phyloP scores from a whole-genome alignment of 37 sponge, comb jelly and placozoan species.

The Lycopodina hypogea region DNA sequence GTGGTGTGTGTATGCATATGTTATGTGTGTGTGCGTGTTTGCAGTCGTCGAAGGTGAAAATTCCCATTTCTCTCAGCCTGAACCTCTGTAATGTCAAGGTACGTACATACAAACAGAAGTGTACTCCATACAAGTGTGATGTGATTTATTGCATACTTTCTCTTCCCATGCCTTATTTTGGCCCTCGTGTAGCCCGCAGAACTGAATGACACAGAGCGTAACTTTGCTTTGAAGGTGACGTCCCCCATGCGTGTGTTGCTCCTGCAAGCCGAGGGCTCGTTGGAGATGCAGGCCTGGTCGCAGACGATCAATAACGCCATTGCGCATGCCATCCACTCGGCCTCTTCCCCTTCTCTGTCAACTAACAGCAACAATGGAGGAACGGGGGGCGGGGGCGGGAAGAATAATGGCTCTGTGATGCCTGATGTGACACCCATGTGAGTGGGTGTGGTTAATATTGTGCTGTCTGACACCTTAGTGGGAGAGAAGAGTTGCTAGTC shows the following conservation, averaged over 20 bases:
- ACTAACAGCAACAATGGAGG: neutral
- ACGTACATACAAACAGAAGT: neutral
- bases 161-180: neutral
- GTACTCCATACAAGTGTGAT: neutral
- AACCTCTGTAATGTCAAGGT: conserved; percentile 85
- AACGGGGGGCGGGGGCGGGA: neutral
- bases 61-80: conserved; percentile 56
- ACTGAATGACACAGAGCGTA: conserved; percentile 67
- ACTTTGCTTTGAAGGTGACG: conserved; percentile 81
- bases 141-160: neutral
- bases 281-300: conserved; percentile 58
- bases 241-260: conserved; percentile 67
- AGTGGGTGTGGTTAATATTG: too few relatives aligned
- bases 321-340: conserved; percentile 24
- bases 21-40: neutral
- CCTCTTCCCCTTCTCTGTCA: neutral
- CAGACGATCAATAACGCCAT: conserved; percentile 49
- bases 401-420: neutral
- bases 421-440: neutral
- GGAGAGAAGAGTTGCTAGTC: neutral
- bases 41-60: conserved; percentile 46
- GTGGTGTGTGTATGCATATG: neutral
- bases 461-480: neutral
- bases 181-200: conserved; percentile 26
- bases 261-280: conserved; percentile 81